These are phyloP conservation scores for Cryptoprocta ferox DNA, from an alignment of 2,797 vertebrate genomes.

Conservation along the genomic window DNA sequence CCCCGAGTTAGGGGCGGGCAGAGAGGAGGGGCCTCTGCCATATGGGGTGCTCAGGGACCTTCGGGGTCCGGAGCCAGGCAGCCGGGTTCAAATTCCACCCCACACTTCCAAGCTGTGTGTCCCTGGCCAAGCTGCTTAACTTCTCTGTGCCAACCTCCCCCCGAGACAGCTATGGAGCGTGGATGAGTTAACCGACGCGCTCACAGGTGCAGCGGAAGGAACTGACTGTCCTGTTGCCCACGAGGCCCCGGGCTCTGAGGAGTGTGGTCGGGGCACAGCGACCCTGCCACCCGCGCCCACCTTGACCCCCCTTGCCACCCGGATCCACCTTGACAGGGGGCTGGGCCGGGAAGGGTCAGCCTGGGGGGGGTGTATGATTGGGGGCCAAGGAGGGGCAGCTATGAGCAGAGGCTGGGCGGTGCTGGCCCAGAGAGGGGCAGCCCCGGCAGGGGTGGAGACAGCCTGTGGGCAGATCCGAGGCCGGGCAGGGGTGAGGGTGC, in stretches of 20 bases:
- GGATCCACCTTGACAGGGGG: rapidly evolving
- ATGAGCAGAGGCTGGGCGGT: not conserved
- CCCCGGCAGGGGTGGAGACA: not conserved
- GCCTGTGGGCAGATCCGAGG: not conserved
- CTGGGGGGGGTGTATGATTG: rapidly evolving
- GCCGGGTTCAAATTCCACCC: not conserved
- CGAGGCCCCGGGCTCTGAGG: not conserved
- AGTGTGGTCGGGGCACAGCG: rapidly evolving
- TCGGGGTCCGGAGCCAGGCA: not conserved
- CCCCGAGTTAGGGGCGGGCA: not conserved
- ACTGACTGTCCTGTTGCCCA: rapidly evolving
- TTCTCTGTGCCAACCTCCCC: not conserved
- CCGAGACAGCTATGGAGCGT: rapidly evolving
- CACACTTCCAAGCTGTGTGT: not conserved
- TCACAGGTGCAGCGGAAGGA: rapidly evolving
- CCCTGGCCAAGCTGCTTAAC: not conserved
- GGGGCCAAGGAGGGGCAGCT: not conserved
- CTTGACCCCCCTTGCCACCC: rapidly evolving
- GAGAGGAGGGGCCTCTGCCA: not conserved
- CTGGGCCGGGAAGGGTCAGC: not conserved
- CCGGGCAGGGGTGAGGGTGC: rapidly evolving
- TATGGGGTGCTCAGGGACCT: not conserved
- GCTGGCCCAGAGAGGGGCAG: not conserved
- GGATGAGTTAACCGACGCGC: rapidly evolving
- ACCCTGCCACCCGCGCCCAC: rapidly evolving